Evolutionary conservation across 2,888 invertebrate genomes (phyloP).

Genomic region (Oligia strigilis): DNA sequence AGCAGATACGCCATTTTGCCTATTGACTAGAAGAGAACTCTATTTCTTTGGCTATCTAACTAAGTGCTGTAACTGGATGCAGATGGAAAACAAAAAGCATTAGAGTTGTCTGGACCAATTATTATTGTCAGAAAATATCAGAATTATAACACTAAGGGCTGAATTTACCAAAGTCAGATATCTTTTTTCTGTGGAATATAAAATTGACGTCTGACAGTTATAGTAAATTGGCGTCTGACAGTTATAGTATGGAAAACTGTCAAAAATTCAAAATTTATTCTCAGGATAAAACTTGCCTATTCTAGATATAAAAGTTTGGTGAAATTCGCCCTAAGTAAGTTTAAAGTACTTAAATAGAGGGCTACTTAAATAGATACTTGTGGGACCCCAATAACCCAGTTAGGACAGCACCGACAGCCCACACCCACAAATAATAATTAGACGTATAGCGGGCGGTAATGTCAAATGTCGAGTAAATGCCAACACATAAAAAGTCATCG

Average conservation of each 20-base stretch:
- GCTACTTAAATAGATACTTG: conserved; percentile 29
- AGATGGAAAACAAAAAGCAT: not conserved
- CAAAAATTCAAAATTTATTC: not conserved
- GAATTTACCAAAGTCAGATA: too few species aligned
- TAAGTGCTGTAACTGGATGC: not conserved
- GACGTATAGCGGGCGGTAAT: conserved; percentile 83
- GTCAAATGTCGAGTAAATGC: conserved; percentile 89
- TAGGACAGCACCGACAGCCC: conserved; percentile 78
- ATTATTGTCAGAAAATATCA: not conserved
- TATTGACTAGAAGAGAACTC: not conserved
- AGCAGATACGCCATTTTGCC: not conserved
- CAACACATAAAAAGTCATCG: conserved; percentile 82
- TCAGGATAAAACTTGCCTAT: not conserved
- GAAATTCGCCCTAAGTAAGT: not conserved
- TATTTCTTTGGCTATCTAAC: not conserved
- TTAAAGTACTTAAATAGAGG: not conserved
- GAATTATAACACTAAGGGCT: not conserved
- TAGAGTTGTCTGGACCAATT: not conserved
- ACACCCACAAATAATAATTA: conserved; percentile 88
- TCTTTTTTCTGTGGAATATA: not conserved
- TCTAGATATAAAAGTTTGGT: not conserved
- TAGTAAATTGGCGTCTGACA: not conserved
- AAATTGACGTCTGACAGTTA: not conserved
- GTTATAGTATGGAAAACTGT: not conserved
- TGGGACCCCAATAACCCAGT: conserved; percentile 67